Percentiles rank a stretch among this genome's conserved stretches.
Conservation (phyloP, 2,888 invertebrate species). For the Clepsis dumicolana region DNA sequence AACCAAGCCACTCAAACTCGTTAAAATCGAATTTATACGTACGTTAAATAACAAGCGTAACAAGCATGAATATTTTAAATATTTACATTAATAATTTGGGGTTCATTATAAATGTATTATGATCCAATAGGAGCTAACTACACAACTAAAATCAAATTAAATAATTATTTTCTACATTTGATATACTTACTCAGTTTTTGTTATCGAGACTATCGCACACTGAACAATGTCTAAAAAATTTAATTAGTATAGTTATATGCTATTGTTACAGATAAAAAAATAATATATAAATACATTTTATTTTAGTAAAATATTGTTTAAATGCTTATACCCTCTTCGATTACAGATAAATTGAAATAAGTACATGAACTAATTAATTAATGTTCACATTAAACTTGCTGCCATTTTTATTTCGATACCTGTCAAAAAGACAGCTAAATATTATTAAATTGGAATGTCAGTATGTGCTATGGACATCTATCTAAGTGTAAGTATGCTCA, state of each 20-base stretch:
- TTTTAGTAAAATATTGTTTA: conserved; percentile 3
- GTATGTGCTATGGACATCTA: background rate
- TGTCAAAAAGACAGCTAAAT: background rate
- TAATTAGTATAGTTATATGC: background rate
- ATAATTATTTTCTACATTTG: background rate
- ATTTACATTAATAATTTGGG: background rate
- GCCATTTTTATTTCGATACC: background rate
- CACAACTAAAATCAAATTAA: background rate
- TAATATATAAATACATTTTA: conserved; percentile 7
- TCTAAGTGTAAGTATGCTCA: background rate
- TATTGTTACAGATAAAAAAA: background rate
- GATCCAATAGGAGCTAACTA: too few species aligned
- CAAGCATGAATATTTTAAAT: too few species aligned
- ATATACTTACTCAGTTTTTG: background rate
- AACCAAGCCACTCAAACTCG: conserved; percentile 3
- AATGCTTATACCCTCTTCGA: conserved; percentile 8
- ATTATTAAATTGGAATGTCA: background rate
- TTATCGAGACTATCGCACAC: conserved; percentile 15
- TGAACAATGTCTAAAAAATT: background rate
- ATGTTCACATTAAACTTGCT: background rate
- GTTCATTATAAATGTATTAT: background rate
- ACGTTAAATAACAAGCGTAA: too few species aligned
- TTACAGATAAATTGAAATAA: background rate
- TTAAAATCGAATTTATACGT: background rate
- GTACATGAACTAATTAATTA: background rate